phyloP scores from a whole-genome alignment of 53 echinoderm and acorn worm genomes.

The Crossaster papposus region DNA sequence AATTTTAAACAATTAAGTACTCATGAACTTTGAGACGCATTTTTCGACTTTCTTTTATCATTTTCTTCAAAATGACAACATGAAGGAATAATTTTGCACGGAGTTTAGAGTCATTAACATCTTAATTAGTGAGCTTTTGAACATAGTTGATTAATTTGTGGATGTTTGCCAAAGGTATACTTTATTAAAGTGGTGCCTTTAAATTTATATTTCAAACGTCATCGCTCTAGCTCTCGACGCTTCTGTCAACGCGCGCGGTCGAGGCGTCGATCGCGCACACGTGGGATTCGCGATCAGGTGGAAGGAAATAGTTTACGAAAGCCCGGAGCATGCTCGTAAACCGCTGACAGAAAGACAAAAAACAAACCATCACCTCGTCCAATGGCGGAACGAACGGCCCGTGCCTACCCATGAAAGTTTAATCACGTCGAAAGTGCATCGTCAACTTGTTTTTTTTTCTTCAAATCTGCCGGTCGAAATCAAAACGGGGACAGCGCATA shows the following conservation, averaged over 20 bases:
- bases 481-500: background rate
- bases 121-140: too few species aligned
- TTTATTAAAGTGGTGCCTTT: constrained; percentile 14
- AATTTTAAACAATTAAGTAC: too few species aligned
- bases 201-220: background rate
- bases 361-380: background rate
- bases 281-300: background rate
- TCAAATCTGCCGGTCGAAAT: constrained; percentile 1
- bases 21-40: too few species aligned
- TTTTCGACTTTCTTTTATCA: too few species aligned
- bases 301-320: constrained; percentile 45
- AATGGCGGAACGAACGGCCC: background rate
- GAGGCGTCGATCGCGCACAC: constrained; percentile 36
- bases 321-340: background rate
- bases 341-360: constrained; percentile 25
- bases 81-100: too few species aligned
- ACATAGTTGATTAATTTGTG: too few species aligned
- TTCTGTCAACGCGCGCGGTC: constrained; percentile 23
- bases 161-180: too few species aligned
- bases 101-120: too few species aligned
- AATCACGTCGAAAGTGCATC: constrained; percentile 54
- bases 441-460: background rate
- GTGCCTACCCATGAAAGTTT: constrained; percentile 30
- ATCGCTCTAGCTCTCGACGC: background rate
- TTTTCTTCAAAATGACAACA: too few species aligned